phyloP scores from a whole-genome alignment of 2,113 vertebrate genomes.

The Megaceryle torquata region DNA sequence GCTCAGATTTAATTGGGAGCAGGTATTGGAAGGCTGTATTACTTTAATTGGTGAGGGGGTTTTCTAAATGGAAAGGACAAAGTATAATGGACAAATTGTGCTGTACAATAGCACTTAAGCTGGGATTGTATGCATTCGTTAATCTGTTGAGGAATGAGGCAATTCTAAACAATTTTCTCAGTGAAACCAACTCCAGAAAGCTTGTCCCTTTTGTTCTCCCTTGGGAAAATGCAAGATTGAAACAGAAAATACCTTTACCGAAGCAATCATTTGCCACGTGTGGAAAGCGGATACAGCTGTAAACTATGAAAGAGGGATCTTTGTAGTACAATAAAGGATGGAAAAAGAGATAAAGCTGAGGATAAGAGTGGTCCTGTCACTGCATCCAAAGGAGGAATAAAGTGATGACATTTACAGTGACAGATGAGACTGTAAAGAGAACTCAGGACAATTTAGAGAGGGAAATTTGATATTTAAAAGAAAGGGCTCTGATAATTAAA shows the following conservation, averaged over 20 bases:
- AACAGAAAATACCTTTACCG: conserved; percentile 99
- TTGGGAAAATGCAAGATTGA: conserved; percentile 99
- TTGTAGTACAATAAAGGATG: conserved; percentile 90
- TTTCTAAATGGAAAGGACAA: conserved; percentile 97
- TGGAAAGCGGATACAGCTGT: conserved; percentile 94
- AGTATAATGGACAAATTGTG: conserved; percentile 99
- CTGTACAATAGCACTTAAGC: conserved; percentile 97
- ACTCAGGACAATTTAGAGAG: conserved; percentile 83
- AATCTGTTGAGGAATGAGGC: conserved; percentile 99
- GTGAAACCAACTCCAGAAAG: conserved; percentile 96
- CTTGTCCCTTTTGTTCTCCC: conserved; percentile 91
- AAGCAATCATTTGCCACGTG: conserved; percentile 97
- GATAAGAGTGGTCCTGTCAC: conserved; percentile 90
- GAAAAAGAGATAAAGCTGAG: conserved; percentile 89
- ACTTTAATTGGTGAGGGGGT: conserved; percentile 97
- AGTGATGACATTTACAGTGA: conserved; percentile 96
- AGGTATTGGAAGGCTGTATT: conserved; percentile 99
- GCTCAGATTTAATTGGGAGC: conserved; percentile 98
- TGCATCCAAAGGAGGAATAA: conserved; percentile 83
- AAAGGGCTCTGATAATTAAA: conserved; percentile 90
- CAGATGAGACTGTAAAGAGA: conserved; percentile 89
- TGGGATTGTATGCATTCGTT: conserved; percentile 96
- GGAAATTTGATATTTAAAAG: conserved; percentile 95
- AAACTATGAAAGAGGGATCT: conserved; percentile 86
- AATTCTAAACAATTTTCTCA: conserved; percentile 99